Evolutionary conservation across 2,888 invertebrate genomes (phyloP), one percentile per base, ranked within the genome.

Genomic region (Cataglyphis altisquamis): DNA sequence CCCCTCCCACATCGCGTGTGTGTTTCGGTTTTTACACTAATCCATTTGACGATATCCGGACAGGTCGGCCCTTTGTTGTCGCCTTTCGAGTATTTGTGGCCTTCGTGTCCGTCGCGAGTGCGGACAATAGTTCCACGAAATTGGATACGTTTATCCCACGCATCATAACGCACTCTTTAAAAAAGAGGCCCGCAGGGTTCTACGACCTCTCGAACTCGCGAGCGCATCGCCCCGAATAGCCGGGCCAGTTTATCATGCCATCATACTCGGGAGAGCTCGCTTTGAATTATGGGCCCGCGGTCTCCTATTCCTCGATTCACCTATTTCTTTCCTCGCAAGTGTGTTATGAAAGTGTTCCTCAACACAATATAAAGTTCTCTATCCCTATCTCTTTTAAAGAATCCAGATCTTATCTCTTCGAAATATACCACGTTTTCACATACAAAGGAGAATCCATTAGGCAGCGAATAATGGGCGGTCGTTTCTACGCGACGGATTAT

Each of bases 81-180:
- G 70, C 60, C 78, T 48, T 45, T 8, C 15, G n/a, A 57, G 41
- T 45, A 60, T 78, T 70, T 70, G 45, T 80, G 36, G n/a, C 72
- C 78, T 36, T 80, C 78, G 60, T 62, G 72, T 80, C 21, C 8
- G 72, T 72, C 41, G 21, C 66, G 29, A 48, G 52, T 62, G 29
- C 77, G 66, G 68, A 85, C 81, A 89, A 89, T 84, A 84, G 82
- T 87, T 88, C 81, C 84, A 89, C 85, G 86, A 89, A 89, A 90
- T 88, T 89, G 86, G 86, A 89, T 84, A 86, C 84, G 85, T 85
- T 84, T 85, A 85, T 87, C 86, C 84, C 84, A 84, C 83, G 82
- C 84, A 77, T 86, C 84, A 74, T 82, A 82, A 63, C 73, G 70
- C 32, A 18, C 60, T 75, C 41, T 80, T 68, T 60, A 80, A 29